phyloP scores from a whole-genome alignment of 2,797 vertebrate genomes.

The Phrynocephalus guinanensis region DNA sequence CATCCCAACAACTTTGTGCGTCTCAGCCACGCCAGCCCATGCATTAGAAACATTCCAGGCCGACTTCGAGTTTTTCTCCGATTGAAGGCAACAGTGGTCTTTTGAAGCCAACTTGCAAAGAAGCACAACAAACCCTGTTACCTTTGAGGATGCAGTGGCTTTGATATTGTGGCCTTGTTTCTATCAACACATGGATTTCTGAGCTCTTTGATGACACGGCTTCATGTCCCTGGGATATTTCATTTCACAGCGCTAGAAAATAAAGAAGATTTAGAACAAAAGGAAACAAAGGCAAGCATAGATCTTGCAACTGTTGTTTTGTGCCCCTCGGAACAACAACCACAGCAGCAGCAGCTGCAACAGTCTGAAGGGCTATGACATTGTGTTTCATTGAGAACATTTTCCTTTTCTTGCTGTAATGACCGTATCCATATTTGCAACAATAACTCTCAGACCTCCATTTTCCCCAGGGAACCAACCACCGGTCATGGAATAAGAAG shows the following conservation, averaged over 20 bases:
- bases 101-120: slow-evolving; percentile 36
- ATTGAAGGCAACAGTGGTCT: slow-evolving; percentile 5
- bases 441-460: slow-evolving; percentile 72
- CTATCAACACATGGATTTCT: slow-evolving; percentile 28
- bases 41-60: slow-evolving; percentile 1
- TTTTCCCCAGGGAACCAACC: slow-evolving; percentile 64
- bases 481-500: slow-evolving; percentile 65
- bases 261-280: slow-evolving; percentile 20
- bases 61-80: not conserved
- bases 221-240: slow-evolving; percentile 35
- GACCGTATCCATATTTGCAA: slow-evolving; percentile 68
- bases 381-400: slow-evolving; percentile 70
- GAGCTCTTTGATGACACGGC: slow-evolving; percentile 29
- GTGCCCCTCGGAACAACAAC: slow-evolving; percentile 30
- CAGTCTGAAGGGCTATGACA: slow-evolving; percentile 56
- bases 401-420: slow-evolving; percentile 63
- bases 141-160: not conserved
- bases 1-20: not conserved
- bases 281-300: slow-evolving; percentile 23
- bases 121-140: not conserved
- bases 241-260: slow-evolving; percentile 48
- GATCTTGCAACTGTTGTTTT: slow-evolving; percentile 19
- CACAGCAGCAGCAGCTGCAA: slow-evolving; percentile 15
- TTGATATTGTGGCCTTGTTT: slow-evolving; percentile 25
- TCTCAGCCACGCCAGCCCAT: not conserved